These are phyloP conservation scores for Brachymystax lenok DNA, from an alignment of 2,797 vertebrate genomes.

Conservation along the genomic window DNA sequence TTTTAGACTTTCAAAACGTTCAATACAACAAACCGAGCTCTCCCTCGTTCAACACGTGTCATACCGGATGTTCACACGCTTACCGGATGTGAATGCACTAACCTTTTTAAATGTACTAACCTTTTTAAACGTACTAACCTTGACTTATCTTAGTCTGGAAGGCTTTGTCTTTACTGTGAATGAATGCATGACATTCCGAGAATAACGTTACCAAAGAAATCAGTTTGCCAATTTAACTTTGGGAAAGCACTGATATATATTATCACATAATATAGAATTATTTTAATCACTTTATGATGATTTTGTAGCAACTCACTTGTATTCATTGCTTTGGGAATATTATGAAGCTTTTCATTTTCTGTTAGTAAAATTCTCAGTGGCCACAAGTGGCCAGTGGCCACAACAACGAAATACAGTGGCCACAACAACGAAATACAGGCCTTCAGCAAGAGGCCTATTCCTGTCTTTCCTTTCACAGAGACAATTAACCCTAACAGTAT, in stretches of 20 bases:
- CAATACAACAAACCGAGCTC: too few species aligned
- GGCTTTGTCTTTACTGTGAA: neutral
- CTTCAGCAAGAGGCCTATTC: neutral
- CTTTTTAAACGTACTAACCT: too few species aligned
- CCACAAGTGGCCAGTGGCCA: too few species aligned
- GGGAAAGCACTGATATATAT: neutral
- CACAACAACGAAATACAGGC: neutral
- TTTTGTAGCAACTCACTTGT: neutral
- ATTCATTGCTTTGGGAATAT: neutral
- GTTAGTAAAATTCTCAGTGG: neutral
- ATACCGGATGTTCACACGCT: too few species aligned
- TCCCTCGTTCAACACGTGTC: too few species aligned
- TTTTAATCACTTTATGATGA: neutral
- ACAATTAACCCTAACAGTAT: neutral
- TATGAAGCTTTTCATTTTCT: neutral
- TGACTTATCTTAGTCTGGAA: neutral
- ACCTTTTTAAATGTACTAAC: too few species aligned
- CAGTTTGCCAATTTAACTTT: neutral
- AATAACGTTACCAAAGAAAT: neutral
- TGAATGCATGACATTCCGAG: too few species aligned
- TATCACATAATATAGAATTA: neutral
- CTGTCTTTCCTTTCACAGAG: neutral
- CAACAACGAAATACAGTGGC: too few species aligned
- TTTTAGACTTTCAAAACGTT: too few species aligned
- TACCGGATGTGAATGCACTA: too few species aligned